Evolutionary conservation across 2,888 invertebrate genomes (phyloP), one percentile per base, ranked within the genome.

Genomic region (Branchellion lobata): DNA sequence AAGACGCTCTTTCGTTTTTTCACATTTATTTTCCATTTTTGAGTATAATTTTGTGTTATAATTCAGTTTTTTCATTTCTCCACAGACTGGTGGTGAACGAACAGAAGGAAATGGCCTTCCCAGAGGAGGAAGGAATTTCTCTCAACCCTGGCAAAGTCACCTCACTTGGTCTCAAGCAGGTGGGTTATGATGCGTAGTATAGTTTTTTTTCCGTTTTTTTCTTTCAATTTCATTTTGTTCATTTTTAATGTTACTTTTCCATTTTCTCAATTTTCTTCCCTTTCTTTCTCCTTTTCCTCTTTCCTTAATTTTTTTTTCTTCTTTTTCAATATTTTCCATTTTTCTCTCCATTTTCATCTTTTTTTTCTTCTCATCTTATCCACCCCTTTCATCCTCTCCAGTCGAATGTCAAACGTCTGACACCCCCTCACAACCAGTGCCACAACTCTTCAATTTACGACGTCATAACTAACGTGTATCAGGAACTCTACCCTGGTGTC

Each of bases 91-190:
- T 74, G n/a, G 79, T 79, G n/a, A 34, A 29, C 31, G 36, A 74
- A n/a, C 73, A 53, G 18, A 24, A 40, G 18, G 1, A 33, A 8
- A 79, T 79, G 73, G 72, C 79, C 18, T 79, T 79, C 65, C 79
- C 79, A 14, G 79, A 79, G 53, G 79, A 79, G n/a, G 53, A 73
- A 29, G 79, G 79, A 14, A 33, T 79, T 3, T 74, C 79, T 1
- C 73, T 79, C 79, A 79, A 79, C 33, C 74, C 79, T 27, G 79
- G 79, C 29, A 40, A 79, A 51, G 40, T 51, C 14, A 79, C 79
- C 0, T 79, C 79, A 1, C 53, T 79, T 31, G 79, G 79, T 21
- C 74, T 79, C 29, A 40, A 51, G 11, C 79, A 79, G 79, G 79
- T 51, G 40, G 27, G 18, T 27, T 27, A n/a, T 0, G 29, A 69